Base-by-base conservation (phyloP, 1,140 invertebrate genomes). In the Teleogryllus occipitalis region DNA sequence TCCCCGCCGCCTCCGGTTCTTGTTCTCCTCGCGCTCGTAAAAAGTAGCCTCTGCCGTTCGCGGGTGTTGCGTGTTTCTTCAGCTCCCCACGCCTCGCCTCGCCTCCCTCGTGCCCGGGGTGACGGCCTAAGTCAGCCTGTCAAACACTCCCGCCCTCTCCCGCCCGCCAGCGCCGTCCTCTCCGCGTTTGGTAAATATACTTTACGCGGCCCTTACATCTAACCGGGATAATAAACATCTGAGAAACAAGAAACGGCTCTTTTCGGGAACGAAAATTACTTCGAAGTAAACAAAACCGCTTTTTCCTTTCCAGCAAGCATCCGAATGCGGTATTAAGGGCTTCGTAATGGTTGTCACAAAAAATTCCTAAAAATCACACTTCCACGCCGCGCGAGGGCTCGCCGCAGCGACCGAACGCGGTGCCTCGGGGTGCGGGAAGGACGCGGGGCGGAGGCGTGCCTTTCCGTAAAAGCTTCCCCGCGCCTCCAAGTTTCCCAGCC, bases 221-320 rank as follows among this genome's bases (percentile, higher is more conserved):
- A 65, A 65, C 54, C 54, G 54, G 54, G 54, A 65, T 65, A 65
- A 65, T 65, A 65, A 65, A 65, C 54, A 65, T 65, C 54, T 65
- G 54, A 65, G 54, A 65, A 65, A 65, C 54, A 65, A 65, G 54
- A 65, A 65, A 65, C 54, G 54, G 54, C 54, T 65, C 54, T 65
- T 65, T 65, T 65, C 54, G 54, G 54, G 54, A 65, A 65, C 54
- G 54, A 65, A 65, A 65, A 65, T 65, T 65, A 65, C 54, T 65
- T 18, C 54, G 54, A 65, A 65, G 54, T 65, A 65, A 65, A 65
- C 54, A 65, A 65, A 65, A 65, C 54, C 54, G 54, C 54, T 65
- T 18, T 18, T 65, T 65, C 54, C 18, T 18, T 65, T 65, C 54
- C 54, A 65, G 54, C 54, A 18, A 65, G 54, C 54, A 65, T 65